Evolutionary conservation across 2,888 invertebrate genomes (phyloP), one percentile per base, ranked within the genome.

Genomic region (Mantis religiosa): DNA sequence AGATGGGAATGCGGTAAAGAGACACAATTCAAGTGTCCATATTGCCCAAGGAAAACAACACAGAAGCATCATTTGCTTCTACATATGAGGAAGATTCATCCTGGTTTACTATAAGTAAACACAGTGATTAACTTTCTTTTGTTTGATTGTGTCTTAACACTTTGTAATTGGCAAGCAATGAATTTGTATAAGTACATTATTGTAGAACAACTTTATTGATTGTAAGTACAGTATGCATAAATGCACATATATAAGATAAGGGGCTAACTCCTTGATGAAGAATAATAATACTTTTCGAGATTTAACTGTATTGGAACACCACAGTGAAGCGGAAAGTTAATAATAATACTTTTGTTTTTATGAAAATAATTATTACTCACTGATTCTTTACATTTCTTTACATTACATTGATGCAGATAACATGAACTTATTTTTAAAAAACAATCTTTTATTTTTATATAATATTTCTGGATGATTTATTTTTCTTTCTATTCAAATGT

Each of bases 1-100:
- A 93, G 92, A 34, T 92, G 93, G 84, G 93, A 93, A 89, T 93
- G 93, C 90, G 93, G 93, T 47, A 93, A 93, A 85, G 92, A 93
- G 84, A 93, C 93, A 25, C 92, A 93, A 9, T 93, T 93, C 88
- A 91, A 92, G 83, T 94, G 93, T 87, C 91, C 91, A 90, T 92
- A 91, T 91, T 93, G 93, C 87, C 91, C 85, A 7, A 88, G 89
- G 28, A 85, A 88, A 30, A 87, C 88, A 2, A 86, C 89, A 12
- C 89, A 89, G 71, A 89, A 89, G 84, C 87, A 84, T 3, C 87
- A 89, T 47, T 82, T 90, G 28, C 83, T 85, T 8, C n/a, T 54
- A 15, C 90, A 90, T 82, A 88, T 89, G 30, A 54, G 81, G 28
- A 86, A 85, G n/a, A 85, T 85, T 47, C 85, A 85, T 85, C 27